phyloP scores from a whole-genome alignment of 2,888 invertebrate species.

The Corbicula japonica region DNA sequence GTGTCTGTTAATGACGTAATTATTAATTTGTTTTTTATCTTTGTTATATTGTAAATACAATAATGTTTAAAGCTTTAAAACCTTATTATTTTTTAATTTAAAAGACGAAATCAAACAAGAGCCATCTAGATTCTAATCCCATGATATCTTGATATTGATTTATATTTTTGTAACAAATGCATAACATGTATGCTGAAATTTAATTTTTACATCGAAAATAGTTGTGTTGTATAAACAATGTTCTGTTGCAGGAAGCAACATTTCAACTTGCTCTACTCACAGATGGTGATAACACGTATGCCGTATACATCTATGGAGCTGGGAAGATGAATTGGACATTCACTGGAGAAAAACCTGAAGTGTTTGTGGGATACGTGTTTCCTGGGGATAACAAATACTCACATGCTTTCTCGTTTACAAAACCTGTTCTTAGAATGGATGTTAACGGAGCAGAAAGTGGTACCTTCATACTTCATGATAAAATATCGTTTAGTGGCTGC shows the following conservation, averaged over 20 bases:
- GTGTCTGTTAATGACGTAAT: too few species aligned
- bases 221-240: too few species aligned
- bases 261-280: constrained; percentile 31
- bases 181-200: too few species aligned
- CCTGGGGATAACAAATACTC: not conserved
- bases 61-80: too few species aligned
- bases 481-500: not conserved
- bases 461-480: not conserved
- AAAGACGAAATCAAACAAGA: too few species aligned
- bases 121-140: too few species aligned
- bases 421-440: constrained; percentile 5
- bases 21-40: too few species aligned
- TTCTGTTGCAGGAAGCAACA: constrained; percentile 5
- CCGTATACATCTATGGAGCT: constrained; percentile 6
- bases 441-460: not conserved
- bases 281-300: constrained; percentile 17
- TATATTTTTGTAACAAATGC: too few species aligned
- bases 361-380: constrained; percentile 21
- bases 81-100: too few species aligned
- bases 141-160: too few species aligned
- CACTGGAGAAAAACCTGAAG: not conserved
- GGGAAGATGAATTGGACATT: constrained; percentile 8
- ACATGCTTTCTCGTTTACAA: constrained; percentile 9
- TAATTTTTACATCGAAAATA: too few species aligned
- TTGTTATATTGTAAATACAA: too few species aligned